Base-by-base conservation (phyloP, 2,888 invertebrate species). In the Drosophila dives region DNA sequence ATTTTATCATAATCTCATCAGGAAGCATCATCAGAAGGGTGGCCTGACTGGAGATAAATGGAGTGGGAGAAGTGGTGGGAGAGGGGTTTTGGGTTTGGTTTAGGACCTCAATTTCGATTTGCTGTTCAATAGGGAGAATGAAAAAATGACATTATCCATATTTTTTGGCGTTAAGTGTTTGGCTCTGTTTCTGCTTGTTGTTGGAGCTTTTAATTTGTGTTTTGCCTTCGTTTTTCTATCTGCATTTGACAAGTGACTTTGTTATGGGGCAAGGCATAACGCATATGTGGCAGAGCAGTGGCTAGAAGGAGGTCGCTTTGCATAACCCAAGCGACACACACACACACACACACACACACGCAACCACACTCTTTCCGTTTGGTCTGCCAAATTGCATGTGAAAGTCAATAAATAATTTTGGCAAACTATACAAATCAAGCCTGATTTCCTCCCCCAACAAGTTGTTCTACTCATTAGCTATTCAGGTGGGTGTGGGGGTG, bases 1-100 rank as follows among this genome's bases (percentile, higher is more conserved):
- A 87, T 87, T 90, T 87, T 89, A 87, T 90, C 86, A 87, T 87
- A 90, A 87, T 89, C 86, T 86, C 87, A 87, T 87, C 90, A 86
- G 84, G 89, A 90, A 90, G 69, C 84, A 62, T 67, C 36, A 26
- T 45, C 45, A 45, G 45, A 45, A 45, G 45, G 64, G 68, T 67
- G 62, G 61, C 50, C 42, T 26, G 58, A 20, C 38, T 26, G 3
- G 11, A 2, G 32, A 17, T n/a, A 11, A n/a, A 32, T 40, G 45
- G 51, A 11, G 45, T 42, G 51, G 15, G 42, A 20, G 45, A 49
- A 11, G 45, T 42, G 51, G 15, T 34, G 17, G 49, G 15, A 2
- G 40, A 32, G 12, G 23, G 11, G 15, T n/a, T 23, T 45, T 45
- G 45, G 4, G 53, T 50, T 45, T 45, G 45, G 8, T 48, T 50